Evolutionary conservation across 2,113 vertebrate genomes (phyloP).

Genomic region (Murina feae): DNA sequence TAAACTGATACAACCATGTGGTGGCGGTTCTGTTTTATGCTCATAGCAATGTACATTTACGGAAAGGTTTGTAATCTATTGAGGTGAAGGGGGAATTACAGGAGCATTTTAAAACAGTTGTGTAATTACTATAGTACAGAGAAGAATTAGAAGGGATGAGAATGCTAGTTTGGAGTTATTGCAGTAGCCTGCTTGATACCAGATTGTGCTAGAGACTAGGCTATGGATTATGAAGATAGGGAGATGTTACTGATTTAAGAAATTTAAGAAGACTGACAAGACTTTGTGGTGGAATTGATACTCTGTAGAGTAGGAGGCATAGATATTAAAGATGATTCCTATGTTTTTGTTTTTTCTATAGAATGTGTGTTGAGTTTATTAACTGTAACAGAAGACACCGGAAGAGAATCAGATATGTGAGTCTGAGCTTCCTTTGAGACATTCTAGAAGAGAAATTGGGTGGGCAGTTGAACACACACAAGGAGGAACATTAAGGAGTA

Average conservation of each 20-base stretch:
- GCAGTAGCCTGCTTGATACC: neutral
- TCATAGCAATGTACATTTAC: neutral
- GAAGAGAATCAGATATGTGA: neutral
- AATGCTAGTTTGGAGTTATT: neutral
- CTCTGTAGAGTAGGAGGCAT: neutral
- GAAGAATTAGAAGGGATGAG: neutral
- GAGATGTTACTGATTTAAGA: neutral
- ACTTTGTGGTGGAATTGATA: neutral
- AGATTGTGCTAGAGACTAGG: neutral
- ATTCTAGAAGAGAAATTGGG: neutral
- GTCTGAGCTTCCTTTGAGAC: neutral
- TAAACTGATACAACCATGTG: neutral
- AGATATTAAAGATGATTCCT: neutral
- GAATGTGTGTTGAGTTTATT: neutral
- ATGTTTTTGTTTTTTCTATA: neutral
- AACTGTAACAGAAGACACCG: neutral
- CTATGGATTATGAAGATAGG: neutral
- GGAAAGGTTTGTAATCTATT: neutral
- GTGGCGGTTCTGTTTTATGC: neutral
- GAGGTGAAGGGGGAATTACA: neutral
- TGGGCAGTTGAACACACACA: neutral
- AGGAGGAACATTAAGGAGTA: neutral
- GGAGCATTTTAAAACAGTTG: neutral
- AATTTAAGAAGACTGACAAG: neutral
- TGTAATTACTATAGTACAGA: neutral